Evolutionary conservation across 2,797 vertebrate genomes (phyloP).

Genomic region (Momotus momota): DNA sequence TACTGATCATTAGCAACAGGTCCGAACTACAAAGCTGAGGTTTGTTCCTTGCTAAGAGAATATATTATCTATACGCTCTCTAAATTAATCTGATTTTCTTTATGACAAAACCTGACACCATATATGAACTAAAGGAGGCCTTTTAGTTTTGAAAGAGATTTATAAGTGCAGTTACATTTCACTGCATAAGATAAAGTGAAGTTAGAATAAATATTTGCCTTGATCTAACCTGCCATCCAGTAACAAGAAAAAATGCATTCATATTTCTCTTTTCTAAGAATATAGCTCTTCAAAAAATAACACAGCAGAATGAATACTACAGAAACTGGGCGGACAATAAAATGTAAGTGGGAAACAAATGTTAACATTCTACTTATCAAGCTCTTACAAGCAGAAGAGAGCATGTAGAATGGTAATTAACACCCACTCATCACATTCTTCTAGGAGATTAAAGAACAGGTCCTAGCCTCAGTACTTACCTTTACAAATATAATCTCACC

Average conservation of each 20-base stretch:
- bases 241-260: neutral
- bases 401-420: conserved; percentile 43
- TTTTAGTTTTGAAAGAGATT: neutral
- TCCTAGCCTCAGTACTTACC: conserved; percentile 24
- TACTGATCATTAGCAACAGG: neutral
- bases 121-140: neutral
- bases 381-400: conserved; percentile 40
- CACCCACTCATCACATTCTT: conserved; percentile 46
- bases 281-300: neutral
- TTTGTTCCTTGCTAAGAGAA: neutral
- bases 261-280: neutral
- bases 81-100: neutral
- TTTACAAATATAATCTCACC: conserved; percentile 51
- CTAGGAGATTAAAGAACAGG: conserved; percentile 47
- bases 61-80: neutral
- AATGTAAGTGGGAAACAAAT: conserved; percentile 19
- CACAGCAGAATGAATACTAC: neutral
- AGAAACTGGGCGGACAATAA: conserved; percentile 20
- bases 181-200: neutral
- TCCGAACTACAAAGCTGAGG: neutral
- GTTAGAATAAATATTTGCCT: neutral
- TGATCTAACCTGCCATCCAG: neutral
- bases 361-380: conserved; percentile 55
- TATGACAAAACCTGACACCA: neutral
- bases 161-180: neutral